Percentiles rank a stretch among this genome's conserved stretches.
Evolutionary conservation across 92 coral and sea anemone species (phyloP).

Genomic region (Micromussa lordhowensis): DNA sequence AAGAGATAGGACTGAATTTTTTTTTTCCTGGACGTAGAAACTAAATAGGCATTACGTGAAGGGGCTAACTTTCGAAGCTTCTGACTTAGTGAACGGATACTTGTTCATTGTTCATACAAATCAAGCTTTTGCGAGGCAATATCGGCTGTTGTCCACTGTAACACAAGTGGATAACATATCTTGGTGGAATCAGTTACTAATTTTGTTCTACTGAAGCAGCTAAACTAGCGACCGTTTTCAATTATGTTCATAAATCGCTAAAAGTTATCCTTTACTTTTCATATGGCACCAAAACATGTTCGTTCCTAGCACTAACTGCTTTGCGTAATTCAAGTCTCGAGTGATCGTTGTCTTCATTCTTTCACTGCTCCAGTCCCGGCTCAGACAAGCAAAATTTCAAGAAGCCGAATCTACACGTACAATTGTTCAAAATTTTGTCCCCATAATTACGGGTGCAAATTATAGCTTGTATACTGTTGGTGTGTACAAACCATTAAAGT

Average conservation of each 20-base stretch:
- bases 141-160: neutral
- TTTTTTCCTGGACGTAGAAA: too few species aligned
- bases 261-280: neutral
- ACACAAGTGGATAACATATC: neutral
- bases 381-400: neutral
- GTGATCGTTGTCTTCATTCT: too few species aligned
- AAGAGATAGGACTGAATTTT: neutral
- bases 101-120: neutral
- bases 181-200: neutral
- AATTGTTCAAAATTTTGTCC: neutral
- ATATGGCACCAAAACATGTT: neutral
- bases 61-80: neutral
- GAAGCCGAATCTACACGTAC: neutral
- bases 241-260: neutral
- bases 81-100: neutral
- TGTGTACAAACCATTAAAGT: neutral
- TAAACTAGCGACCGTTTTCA: neutral
- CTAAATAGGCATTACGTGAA: neutral
- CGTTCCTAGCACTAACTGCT: neutral
- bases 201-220: neutral
- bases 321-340: neutral
- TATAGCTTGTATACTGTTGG: neutral
- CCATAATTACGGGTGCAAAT: neutral
- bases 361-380: too few species aligned
- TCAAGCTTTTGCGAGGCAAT: neutral